Percentiles rank a stretch among this genome's conserved stretches.
Evolutionary conservation across 2,113 vertebrate species (phyloP).

Genomic region (Athene cunicularia): DNA sequence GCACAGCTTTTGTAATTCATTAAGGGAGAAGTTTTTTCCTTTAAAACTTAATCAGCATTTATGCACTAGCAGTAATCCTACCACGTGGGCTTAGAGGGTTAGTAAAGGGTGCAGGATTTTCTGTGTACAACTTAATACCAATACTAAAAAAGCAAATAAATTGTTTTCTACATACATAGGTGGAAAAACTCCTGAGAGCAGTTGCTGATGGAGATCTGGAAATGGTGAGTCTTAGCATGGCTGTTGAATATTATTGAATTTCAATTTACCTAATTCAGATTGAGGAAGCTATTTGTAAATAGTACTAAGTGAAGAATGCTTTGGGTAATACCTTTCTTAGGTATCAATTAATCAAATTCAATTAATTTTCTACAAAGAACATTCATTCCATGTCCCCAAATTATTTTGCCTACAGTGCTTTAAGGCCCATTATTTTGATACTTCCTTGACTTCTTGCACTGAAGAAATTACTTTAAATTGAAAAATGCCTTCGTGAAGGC

Average conservation of each 20-base stretch:
- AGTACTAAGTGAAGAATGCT: background rate
- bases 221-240: constrained; percentile 84
- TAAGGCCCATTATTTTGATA: background rate
- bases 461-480: background rate
- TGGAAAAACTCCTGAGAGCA: constrained; percentile 94
- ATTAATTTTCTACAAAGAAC: background rate
- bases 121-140: background rate
- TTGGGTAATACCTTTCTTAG: background rate
- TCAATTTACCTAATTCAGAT: background rate
- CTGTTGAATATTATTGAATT: background rate
- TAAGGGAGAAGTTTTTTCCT: background rate
- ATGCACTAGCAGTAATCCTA: background rate
- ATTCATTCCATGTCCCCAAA: background rate
- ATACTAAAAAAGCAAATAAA: background rate
- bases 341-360: background rate
- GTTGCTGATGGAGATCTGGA: constrained; percentile 93
- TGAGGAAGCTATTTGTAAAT: background rate
- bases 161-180: constrained; percentile 73
- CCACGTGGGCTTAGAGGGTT: background rate
- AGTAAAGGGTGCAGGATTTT: constrained; percentile 17
- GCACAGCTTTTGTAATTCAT: background rate
- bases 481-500: background rate
- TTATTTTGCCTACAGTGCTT: background rate
- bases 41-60: background rate
- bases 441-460: background rate